Percentiles rank a stretch among this genome's conserved stretches.
Evolutionary conservation across 2,888 invertebrate species (phyloP).

Genomic region (Pherbina coryleti): DNA sequence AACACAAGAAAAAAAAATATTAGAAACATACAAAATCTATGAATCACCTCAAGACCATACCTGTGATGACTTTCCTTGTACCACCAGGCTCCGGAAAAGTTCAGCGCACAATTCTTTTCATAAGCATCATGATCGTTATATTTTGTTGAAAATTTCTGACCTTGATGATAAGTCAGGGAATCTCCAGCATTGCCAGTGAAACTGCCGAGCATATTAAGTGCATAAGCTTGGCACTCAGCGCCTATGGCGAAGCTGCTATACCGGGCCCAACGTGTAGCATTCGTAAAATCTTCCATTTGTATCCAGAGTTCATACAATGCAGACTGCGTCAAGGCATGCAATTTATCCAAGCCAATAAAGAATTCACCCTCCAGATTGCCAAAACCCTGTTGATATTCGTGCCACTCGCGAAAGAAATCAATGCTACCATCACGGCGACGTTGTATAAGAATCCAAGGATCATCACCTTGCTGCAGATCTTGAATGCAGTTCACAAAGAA

Average conservation of each 20-base stretch:
- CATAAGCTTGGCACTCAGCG: slow-evolving; percentile 75
- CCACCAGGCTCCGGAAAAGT: slow-evolving; percentile 81
- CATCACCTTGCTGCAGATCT: slow-evolving; percentile 53
- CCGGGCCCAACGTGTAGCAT: slow-evolving; percentile 72
- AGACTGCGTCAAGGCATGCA: slow-evolving; percentile 70
- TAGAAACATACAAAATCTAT: not conserved
- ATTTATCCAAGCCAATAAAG: slow-evolving; percentile 78
- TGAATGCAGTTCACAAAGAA: slow-evolving; percentile 5
- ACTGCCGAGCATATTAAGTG: slow-evolving; percentile 75
- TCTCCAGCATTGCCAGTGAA: slow-evolving; percentile 77
- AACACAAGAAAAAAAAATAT: not conserved
- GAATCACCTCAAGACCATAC: slow-evolving; percentile 56
- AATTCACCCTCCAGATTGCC: slow-evolving; percentile 78
- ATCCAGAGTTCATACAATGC: slow-evolving; percentile 72
- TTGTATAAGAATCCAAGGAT: slow-evolving; percentile 79
- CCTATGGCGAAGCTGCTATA: slow-evolving; percentile 77
- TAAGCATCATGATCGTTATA: slow-evolving; percentile 78
- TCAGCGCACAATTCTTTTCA: slow-evolving; percentile 75
- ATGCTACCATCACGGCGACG: slow-evolving; percentile 76
- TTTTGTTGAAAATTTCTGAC: slow-evolving; percentile 76
- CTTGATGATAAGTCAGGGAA: slow-evolving; percentile 77
- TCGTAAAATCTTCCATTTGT: slow-evolving; percentile 74
- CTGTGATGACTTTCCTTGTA: slow-evolving; percentile 77
- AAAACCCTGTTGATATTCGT: slow-evolving; percentile 77
- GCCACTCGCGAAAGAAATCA: slow-evolving; percentile 76